A percentile compares a stretch with the other conserved stretches of the same genome.
phyloP scores from a whole-genome alignment of 2,888 invertebrate genomes.

The Lacanobia oleracea region DNA sequence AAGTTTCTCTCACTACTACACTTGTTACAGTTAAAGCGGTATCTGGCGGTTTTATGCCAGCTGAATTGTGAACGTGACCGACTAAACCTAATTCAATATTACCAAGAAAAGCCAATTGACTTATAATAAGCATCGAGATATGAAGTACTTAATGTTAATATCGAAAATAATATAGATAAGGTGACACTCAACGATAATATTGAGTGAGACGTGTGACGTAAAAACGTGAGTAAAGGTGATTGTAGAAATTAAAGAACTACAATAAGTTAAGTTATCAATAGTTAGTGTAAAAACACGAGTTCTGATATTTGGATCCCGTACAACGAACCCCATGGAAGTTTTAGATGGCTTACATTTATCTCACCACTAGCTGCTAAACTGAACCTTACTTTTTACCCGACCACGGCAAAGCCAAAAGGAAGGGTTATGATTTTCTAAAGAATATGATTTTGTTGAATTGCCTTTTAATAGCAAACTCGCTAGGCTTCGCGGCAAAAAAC shows the following conservation, averaged over 20 bases:
- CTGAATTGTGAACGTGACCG: constrained; percentile 8
- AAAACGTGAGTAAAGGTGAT: constrained; percentile 32
- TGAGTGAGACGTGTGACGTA: too few relatives aligned
- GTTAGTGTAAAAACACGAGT: constrained; percentile 1
- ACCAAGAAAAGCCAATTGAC: constrained; percentile 19
- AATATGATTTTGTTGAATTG: too few relatives aligned
- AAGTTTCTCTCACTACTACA: constrained; percentile 4
- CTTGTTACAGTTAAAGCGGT: constrained; percentile 23
- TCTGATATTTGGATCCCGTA: constrained; percentile 1
- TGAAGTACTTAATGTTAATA: constrained; percentile 27
- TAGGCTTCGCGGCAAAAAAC: too few relatives aligned
- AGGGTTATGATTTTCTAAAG: too few relatives aligned
- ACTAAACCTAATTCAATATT: constrained; percentile 15
- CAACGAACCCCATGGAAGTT: background rate
- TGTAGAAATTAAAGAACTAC: constrained; percentile 1
- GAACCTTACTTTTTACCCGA: too few relatives aligned
- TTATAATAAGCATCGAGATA: constrained; percentile 26
- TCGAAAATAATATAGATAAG: constrained; percentile 38
- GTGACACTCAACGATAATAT: constrained; percentile 10
- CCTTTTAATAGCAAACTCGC: too few relatives aligned
- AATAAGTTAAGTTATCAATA: constrained; percentile 14
- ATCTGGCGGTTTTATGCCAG: constrained; percentile 1
- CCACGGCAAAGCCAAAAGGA: too few relatives aligned
- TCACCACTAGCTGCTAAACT: too few relatives aligned
- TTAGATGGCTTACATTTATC: background rate